Percentiles rank a stretch among this genome's conserved stretches.
Evolutionary conservation across 2,797 vertebrate species (phyloP).

Genomic region (Gymnodraco acuticeps): DNA sequence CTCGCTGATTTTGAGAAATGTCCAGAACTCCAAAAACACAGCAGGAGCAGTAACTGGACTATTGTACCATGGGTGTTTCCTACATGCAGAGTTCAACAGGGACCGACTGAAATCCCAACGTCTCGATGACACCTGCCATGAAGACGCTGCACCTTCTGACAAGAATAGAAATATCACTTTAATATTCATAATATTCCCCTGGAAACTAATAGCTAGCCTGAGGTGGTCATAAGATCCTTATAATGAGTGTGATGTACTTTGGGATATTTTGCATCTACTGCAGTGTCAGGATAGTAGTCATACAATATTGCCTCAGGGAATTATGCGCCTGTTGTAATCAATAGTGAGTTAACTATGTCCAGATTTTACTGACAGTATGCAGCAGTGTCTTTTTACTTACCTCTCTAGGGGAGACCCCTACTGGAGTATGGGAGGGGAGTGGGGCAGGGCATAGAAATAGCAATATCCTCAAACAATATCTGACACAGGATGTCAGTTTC

Average conservation of each 20-base stretch:
- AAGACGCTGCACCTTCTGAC: slow-evolving; percentile 12
- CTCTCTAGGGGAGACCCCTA: slow-evolving; percentile 34
- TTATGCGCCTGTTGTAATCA: slow-evolving; percentile 56
- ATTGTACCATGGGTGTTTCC: slow-evolving; percentile 23
- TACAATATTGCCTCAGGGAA: slow-evolving; percentile 61
- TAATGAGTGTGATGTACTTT: slow-evolving; percentile 45
- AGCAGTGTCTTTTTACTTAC: slow-evolving; percentile 24
- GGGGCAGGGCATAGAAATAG: slow-evolving; percentile 23
- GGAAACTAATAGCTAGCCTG: slow-evolving; percentile 43
- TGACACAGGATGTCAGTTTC: slow-evolving; percentile 46
- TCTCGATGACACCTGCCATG: slow-evolving; percentile 16
- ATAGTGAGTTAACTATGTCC: slow-evolving; percentile 63
- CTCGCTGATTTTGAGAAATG: slow-evolving; percentile 10
- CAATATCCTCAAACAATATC: slow-evolving; percentile 42
- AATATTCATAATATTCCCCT: slow-evolving; percentile 37
- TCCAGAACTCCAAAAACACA: slow-evolving; percentile 4
- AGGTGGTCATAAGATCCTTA: slow-evolving; percentile 47
- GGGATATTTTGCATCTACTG: slow-evolving; percentile 68
- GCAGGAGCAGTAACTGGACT: slow-evolving; percentile 18
- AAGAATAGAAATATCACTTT: slow-evolving; percentile 35
- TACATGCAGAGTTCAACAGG: slow-evolving; percentile 16
- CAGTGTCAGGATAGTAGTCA: slow-evolving; percentile 56
- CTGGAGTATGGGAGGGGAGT: neutral
- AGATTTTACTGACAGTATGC: slow-evolving; percentile 41
- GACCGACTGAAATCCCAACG: slow-evolving; percentile 29